These are phyloP conservation scores for Dryobates pubescens DNA, from an alignment of 2,797 vertebrate genomes.

Conservation along the genomic window DNA sequence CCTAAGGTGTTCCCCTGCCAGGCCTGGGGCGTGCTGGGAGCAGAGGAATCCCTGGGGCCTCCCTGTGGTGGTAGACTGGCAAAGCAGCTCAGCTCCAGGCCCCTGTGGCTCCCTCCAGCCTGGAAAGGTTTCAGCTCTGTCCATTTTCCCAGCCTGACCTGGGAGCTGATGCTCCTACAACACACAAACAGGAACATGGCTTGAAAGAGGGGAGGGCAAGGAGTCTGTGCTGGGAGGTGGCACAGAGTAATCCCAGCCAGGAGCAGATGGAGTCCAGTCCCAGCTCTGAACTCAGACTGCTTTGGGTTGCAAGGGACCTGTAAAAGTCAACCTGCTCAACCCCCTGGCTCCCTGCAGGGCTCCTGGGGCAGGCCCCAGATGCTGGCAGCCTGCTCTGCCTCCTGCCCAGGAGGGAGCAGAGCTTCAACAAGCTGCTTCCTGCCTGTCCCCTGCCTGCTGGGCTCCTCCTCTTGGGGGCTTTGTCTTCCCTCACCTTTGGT, in stretches of 20 bases:
- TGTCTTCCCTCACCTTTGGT: background rate
- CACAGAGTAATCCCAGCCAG: background rate
- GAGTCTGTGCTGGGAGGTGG: background rate
- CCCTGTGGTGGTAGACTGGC: background rate
- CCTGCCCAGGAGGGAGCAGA: background rate
- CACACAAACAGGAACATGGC: accelerated
- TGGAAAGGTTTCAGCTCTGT: background rate
- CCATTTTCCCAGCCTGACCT: background rate
- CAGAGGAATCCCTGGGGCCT: background rate
- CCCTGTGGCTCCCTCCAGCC: background rate
- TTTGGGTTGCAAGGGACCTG: too few relatives aligned
- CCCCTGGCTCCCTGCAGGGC: background rate
- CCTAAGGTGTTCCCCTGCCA: background rate
- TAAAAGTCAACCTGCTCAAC: background rate
- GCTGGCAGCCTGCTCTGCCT: background rate
- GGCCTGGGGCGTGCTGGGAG: background rate
- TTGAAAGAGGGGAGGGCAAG: background rate
- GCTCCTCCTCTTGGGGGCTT: background rate
- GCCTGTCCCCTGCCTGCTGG: background rate
- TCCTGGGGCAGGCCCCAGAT: background rate
- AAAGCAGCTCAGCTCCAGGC: background rate
- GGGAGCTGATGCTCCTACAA: background rate
- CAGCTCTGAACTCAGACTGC: too few relatives aligned
- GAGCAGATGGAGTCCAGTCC: background rate
- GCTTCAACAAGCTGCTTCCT: background rate